Conservation (phyloP, 2,797 vertebrate species). For the Eulemur coronatus region DNA sequence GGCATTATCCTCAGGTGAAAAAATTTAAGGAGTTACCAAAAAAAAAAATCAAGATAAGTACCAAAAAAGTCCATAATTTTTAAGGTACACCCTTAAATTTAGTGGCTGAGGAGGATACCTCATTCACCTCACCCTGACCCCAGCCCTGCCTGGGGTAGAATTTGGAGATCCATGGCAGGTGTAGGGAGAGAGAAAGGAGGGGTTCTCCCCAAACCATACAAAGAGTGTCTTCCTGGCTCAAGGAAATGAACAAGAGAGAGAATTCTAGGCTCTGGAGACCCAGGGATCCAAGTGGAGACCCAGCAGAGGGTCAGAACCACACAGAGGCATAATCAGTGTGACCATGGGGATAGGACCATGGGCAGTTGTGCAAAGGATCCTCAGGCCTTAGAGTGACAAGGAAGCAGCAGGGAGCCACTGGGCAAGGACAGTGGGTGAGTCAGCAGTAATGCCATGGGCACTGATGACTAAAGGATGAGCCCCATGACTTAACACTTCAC, state of each 20-base stretch:
- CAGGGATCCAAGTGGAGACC: not conserved
- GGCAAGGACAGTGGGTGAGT: not conserved
- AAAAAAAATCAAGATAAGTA: constrained; percentile 6
- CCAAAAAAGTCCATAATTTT: not conserved
- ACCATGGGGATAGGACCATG: not conserved
- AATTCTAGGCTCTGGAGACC: not conserved
- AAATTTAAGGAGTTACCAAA: not conserved
- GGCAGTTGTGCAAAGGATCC: not conserved
- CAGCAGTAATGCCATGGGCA: not conserved
- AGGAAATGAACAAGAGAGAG: not conserved
- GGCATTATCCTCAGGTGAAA: not conserved
- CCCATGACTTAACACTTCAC: not conserved
- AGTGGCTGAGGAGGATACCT: not conserved
- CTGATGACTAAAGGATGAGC: not conserved
- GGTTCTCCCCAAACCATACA: not conserved
- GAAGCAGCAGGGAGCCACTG: not conserved
- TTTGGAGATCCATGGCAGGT: not conserved
- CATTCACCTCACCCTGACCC: not conserved
- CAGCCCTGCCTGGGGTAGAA: not conserved
- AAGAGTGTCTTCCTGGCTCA: not conserved
- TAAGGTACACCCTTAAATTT: not conserved
- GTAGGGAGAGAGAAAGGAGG: not conserved
- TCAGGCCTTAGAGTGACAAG: not conserved
- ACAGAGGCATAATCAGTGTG: not conserved
- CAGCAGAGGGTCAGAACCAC: not conserved